Evolutionary conservation across 2,797 vertebrate genomes (phyloP).

Genomic region (Acomys russatus): DNA sequence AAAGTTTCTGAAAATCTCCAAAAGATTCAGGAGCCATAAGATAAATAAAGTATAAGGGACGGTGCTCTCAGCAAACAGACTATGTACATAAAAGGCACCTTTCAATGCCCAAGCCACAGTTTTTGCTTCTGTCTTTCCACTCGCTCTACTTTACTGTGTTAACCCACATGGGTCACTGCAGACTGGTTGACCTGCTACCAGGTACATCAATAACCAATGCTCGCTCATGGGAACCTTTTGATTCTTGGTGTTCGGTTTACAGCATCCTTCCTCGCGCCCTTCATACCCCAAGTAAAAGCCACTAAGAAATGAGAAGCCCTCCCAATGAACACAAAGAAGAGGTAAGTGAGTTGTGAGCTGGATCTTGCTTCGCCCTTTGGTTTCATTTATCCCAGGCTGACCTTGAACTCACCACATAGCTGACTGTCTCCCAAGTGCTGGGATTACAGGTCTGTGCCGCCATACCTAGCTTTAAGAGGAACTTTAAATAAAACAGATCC

Average conservation of each 20-base stretch:
- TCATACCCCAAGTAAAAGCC: constrained; percentile 25
- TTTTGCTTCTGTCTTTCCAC: not conserved
- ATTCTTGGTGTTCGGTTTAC: not conserved
- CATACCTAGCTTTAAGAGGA: constrained; percentile 2
- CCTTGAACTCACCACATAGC: not conserved
- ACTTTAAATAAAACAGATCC: constrained; percentile 54
- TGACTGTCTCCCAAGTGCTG: not conserved
- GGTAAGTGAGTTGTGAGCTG: constrained; percentile 47
- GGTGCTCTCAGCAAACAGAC: not conserved
- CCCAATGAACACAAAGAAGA: not conserved
- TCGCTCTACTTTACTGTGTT: not conserved
- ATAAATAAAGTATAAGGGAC: not conserved
- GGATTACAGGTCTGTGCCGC: not conserved
- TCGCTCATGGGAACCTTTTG: not conserved
- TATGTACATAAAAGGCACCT: not conserved
- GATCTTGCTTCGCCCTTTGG: constrained; percentile 4
- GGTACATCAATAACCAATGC: not conserved
- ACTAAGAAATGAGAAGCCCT: constrained; percentile 8
- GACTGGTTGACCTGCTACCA: not conserved
- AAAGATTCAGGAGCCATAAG: not conserved
- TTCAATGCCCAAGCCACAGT: not conserved
- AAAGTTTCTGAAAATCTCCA: constrained; percentile 33
- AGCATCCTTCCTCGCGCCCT: not conserved
- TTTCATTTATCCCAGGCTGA: not conserved
- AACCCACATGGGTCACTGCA: not conserved